Evolutionary conservation across 2,113 vertebrate species (phyloP), one percentile per base, ranked within the genome.

Genomic region (Chionomys nivalis): DNA sequence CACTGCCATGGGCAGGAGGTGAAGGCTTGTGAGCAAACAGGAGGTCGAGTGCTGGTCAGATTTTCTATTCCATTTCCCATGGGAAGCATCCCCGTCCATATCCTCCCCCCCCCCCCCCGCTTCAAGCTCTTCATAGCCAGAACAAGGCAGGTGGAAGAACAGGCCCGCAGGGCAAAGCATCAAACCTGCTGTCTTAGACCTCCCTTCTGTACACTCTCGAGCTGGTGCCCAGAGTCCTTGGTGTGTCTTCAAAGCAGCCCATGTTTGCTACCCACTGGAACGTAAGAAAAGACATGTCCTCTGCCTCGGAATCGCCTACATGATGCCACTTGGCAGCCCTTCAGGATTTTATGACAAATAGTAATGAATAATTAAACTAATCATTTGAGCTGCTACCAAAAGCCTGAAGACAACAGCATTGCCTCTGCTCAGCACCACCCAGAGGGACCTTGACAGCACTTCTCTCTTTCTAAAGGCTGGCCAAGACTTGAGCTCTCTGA

Each of bases 291-390:
- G 97, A 95, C 91, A 66, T 4, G 47, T 95, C 88, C 73, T 86
- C 86, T 89, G 95, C 95, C 91, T 96, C 44, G 19, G 70, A n/a
- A 31, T 49, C 55, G 94, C 91, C 94, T 0, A 33, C 96, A 31
- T 91, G 91, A 91, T 94, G 94, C 86, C 95, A 77, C 89, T 97
- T 97, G 97, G 97, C 97, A 97, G 95, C 49, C 90, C 91, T 94
- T 97, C 97, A 95, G 95, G 96, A 91, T 89, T 97, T 97, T 97
- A 95, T 97, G 97, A 97, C 93, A 98, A 97, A 96, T 89, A 92
- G 93, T 89, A 97, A 95, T 98, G 96, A 97, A 98, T 97, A 98
- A 98, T 97, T 97, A 98, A 98, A 98, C 96, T 96, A 93, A 97
- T 96, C 96, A 96, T 95, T 95, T 96, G 97, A 95, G 94, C 94